Percentiles rank a stretch among this genome's conserved stretches.
Conservation (phyloP, 1,140 invertebrate species). For the Melipona quadrifasciata region DNA sequence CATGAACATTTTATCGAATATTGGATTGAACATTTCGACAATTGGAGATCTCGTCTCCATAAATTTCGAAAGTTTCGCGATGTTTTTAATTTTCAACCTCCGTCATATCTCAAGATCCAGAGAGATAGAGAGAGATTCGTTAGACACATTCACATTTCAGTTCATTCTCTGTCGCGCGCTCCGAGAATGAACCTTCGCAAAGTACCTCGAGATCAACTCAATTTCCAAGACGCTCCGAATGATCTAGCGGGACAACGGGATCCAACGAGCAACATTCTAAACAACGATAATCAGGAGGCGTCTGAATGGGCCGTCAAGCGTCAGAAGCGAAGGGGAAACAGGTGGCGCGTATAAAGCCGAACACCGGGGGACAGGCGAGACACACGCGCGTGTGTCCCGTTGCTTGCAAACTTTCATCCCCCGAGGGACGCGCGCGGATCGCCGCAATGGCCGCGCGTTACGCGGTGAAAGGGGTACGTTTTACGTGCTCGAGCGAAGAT, state of each 20-base stretch:
- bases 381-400: constrained; percentile 30
- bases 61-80: no score
- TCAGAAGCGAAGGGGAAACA: constrained; percentile 17
- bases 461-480: constrained; percentile 28
- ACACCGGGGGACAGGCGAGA: constrained; percentile 1
- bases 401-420: constrained; percentile 38
- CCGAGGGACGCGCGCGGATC: background rate
- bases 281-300: constrained; percentile 6
- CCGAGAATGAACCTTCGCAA: background rate
- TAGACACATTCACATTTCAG: background rate
- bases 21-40: background rate
- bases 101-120: background rate
- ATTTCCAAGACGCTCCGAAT: background rate
- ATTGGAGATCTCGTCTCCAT: no score
- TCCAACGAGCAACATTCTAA: background rate
- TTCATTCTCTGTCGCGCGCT: background rate
- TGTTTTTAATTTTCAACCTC: background rate
- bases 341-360: constrained; percentile 17
- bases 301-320: background rate
- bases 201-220: background rate
- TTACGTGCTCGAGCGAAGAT: background rate
- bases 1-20: background rate
- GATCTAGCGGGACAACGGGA: background rate
- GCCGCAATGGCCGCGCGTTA: constrained; percentile 14
- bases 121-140: background rate